These are phyloP conservation scores for Ylistrum balloti DNA, from an alignment of 1,140 invertebrate genomes.

Conservation along the genomic window DNA sequence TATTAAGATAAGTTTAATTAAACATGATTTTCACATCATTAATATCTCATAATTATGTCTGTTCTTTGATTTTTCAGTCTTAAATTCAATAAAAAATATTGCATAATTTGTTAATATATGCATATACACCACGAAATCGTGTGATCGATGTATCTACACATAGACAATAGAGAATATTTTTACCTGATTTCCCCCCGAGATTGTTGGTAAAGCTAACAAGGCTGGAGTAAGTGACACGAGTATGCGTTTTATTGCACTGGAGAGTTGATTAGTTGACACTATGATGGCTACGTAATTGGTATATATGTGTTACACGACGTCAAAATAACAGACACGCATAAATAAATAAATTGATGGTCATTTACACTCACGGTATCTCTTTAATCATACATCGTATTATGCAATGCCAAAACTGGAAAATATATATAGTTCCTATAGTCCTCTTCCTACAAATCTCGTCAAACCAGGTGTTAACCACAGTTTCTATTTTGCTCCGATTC, in stretches of 20 bases:
- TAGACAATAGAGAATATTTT: not conserved
- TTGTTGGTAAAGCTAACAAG: not conserved
- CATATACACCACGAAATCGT: not conserved
- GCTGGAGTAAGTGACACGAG: not conserved
- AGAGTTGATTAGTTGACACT: slow-evolving; percentile 10
- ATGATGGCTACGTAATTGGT: not conserved
- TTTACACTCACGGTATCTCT: not conserved
- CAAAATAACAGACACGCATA: slow-evolving; percentile 3
- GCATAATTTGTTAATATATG: not conserved
- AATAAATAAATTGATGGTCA: slow-evolving; percentile 40
- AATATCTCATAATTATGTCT: not conserved
- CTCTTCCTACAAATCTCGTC: too few species aligned
- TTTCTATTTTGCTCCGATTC: too few species aligned
- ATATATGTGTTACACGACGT: slow-evolving; percentile 7
- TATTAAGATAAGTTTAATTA: not conserved
- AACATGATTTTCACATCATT: not conserved
- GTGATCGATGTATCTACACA: not conserved
- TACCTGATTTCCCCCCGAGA: not conserved
- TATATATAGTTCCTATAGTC: not conserved
- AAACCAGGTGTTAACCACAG: too few species aligned
- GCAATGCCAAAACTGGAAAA: slow-evolving; percentile 15
- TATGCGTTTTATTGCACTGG: not conserved
- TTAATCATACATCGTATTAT: slow-evolving; percentile 23
- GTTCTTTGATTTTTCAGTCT: not conserved
- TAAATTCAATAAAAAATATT: not conserved